Conservation (phyloP, 2,113 vertebrate genomes). For the Macrotus californicus region DNA sequence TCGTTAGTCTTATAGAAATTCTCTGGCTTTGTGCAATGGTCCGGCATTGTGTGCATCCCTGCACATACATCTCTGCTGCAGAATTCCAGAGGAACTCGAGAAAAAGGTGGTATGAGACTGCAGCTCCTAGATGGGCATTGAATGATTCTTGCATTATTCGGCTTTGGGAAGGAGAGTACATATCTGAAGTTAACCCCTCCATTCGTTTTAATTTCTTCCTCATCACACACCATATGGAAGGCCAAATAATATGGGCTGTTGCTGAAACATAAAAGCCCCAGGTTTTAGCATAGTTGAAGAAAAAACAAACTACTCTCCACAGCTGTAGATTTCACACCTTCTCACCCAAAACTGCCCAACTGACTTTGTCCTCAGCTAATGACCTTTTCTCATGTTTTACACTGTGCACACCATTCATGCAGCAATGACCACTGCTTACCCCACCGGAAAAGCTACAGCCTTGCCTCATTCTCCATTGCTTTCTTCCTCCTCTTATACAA, state of each 20-base stretch:
- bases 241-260: not conserved
- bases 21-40: accelerated
- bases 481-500: not conserved
- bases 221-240: not conserved
- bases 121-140: not conserved
- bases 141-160: not conserved
- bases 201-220: not conserved
- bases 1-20: not conserved
- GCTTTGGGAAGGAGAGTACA: not conserved
- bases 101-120: not conserved
- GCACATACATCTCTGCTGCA: not conserved
- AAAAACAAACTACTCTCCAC: not conserved
- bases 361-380: not conserved
- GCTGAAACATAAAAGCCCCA: not conserved
- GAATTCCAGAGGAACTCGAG: not conserved
- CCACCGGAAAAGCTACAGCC: not conserved
- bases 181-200: not conserved
- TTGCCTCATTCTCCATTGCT: not conserved
- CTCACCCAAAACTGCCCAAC: not conserved
- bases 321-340: not conserved
- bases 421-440: not conserved
- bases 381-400: not conserved
- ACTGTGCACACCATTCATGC: not conserved
- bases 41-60: accelerated
- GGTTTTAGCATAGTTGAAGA: not conserved